Percentiles rank a stretch among this genome's conserved stretches.
These are phyloP conservation scores for Pachycephala philippinensis DNA, from an alignment of 2,113 vertebrate species.

Conservation along the genomic window DNA sequence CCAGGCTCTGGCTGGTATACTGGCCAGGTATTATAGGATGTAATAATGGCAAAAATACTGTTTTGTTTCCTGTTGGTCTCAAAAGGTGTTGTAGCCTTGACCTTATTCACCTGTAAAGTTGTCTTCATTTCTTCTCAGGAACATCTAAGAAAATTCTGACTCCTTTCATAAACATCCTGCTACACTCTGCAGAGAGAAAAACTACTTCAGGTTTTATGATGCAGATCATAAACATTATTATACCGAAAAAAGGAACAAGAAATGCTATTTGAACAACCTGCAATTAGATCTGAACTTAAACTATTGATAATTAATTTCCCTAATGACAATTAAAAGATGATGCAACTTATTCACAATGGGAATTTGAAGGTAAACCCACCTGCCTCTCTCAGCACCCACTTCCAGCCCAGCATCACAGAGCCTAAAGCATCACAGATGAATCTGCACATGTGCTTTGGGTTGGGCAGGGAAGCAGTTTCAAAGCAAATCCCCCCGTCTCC, in stretches of 20 bases:
- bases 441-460: fast-evolving
- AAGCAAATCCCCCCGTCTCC: background rate
- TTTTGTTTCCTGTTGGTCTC: background rate
- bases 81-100: background rate
- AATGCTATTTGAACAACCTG: background rate
- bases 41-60: background rate
- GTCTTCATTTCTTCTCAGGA: background rate
- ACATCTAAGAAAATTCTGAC: background rate
- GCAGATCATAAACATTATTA: background rate
- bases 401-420: fast-evolving
- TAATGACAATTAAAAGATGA: background rate
- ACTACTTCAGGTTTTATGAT: background rate
- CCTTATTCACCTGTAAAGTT: background rate
- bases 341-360: fast-evolving
- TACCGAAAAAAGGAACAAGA: background rate
- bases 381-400: background rate
- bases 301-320: background rate
- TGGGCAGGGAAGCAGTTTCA: background rate
- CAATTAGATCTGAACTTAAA: background rate
- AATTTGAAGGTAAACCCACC: background rate
- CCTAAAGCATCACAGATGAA: fast-evolving
- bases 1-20: background rate
- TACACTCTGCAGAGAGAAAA: background rate
- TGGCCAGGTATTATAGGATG: background rate
- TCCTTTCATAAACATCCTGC: background rate